Conservation (phyloP, 2,888 invertebrate species). For the Yponomeuta cagnagella region DNA sequence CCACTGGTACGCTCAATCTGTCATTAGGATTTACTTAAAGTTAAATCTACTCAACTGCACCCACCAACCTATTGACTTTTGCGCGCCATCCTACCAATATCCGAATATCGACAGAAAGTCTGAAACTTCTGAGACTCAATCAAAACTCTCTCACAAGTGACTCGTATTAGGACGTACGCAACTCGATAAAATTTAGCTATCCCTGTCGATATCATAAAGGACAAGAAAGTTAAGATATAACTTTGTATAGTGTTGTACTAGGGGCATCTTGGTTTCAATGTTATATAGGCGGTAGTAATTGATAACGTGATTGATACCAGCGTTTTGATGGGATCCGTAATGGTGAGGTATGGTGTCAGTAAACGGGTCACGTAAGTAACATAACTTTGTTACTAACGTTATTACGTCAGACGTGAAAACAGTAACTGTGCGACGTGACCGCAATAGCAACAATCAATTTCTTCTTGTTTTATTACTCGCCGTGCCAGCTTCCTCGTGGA, state of each 20-base stretch:
- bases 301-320: constrained; percentile 11
- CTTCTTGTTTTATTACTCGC: constrained; percentile 59
- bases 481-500: constrained; percentile 32
- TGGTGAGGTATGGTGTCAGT: constrained; percentile 40
- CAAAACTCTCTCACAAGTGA: too few relatives aligned
- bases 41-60: background rate
- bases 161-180: background rate
- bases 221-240: background rate
- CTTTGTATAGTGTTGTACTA: too few relatives aligned
- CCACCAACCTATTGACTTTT: background rate
- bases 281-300: constrained; percentile 1
- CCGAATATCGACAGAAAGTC: constrained; percentile 5
- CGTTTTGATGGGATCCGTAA: constrained; percentile 19
- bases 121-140: background rate
- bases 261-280: background rate
- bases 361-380: constrained; percentile 63
- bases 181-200: background rate
- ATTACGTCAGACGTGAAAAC: constrained; percentile 73
- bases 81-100: background rate
- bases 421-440: constrained; percentile 72
- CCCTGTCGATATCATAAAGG: too few relatives aligned
- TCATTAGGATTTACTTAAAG: constrained; percentile 6
- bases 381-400: constrained; percentile 71
- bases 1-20: constrained; percentile 9
- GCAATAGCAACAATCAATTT: constrained; percentile 72